Percentiles rank a stretch among this genome's conserved stretches.
Evolutionary conservation across 2,113 vertebrate genomes (phyloP).

Genomic region (Dicentrarchus labrax): DNA sequence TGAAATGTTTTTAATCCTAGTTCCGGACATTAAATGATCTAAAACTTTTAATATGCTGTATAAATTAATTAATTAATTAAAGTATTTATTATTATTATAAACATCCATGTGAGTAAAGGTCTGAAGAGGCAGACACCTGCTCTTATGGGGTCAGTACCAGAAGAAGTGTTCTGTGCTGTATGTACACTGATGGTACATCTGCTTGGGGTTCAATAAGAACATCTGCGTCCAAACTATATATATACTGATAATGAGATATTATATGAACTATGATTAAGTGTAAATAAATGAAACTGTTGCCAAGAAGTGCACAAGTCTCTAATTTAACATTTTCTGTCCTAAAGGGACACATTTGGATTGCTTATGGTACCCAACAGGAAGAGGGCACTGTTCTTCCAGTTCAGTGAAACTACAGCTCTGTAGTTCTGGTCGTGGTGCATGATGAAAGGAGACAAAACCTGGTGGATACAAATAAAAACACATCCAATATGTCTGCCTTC

Average conservation of each 20-base stretch:
- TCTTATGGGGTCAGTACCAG: background rate
- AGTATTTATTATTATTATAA: no score
- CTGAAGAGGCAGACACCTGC: background rate
- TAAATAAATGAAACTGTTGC: background rate
- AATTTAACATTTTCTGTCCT: background rate
- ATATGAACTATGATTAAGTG: no score
- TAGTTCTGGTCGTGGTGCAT: background rate
- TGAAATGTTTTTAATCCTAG: no score
- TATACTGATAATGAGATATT: no score
- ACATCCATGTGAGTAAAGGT: background rate
- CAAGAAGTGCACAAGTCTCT: background rate
- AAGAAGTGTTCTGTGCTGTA: background rate
- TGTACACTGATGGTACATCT: background rate
- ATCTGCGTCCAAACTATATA: no score
- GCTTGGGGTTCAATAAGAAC: background rate
- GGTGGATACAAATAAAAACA: background rate
- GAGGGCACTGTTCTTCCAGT: slow-evolving; percentile 29
- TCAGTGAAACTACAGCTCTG: background rate
- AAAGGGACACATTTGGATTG: background rate
- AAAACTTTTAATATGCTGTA: no score
- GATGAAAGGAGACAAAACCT: background rate
- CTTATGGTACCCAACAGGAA: background rate
- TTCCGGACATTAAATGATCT: no score
- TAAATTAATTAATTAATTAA: no score
- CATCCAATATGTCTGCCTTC: background rate